Evolutionary conservation across 2,113 vertebrate genomes (phyloP).

Genomic region (Coptodon rendalli): DNA sequence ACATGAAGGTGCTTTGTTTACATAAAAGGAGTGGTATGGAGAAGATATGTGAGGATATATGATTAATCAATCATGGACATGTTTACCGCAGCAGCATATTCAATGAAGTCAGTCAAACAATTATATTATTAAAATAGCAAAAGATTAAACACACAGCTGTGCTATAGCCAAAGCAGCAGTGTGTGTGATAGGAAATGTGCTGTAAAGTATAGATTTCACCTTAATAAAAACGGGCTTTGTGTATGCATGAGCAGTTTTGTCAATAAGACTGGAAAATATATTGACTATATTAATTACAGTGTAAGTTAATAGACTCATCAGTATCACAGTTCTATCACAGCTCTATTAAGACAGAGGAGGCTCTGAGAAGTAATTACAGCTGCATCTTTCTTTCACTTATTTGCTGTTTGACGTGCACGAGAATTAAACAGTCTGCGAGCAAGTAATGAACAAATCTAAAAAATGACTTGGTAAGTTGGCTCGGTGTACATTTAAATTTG

Average conservation of each 20-base stretch:
- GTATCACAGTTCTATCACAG: not conserved
- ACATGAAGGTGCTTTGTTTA: not conserved
- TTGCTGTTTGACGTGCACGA: not conserved
- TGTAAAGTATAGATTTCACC: not conserved
- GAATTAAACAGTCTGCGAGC: not conserved
- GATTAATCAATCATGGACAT: not conserved
- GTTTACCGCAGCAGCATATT: not conserved
- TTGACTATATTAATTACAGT: not conserved
- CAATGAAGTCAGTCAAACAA: not conserved
- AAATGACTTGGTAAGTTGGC: not conserved
- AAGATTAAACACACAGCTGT: not conserved
- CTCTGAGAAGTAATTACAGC: not conserved
- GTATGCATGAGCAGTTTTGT: not conserved
- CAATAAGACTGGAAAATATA: not conserved
- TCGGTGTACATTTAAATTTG: not conserved
- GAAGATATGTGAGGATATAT: not conserved
- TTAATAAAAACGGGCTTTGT: not conserved
- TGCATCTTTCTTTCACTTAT: not conserved
- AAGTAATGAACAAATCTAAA: not conserved
- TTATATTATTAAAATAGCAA: not conserved
- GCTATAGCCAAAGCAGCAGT: not conserved
- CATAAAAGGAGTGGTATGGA: not conserved
- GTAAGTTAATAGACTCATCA: not conserved
- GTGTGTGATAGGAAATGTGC: not conserved
- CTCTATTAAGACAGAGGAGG: not conserved